A percentile compares a stretch with the other conserved stretches of the same genome.
phyloP scores from a whole-genome alignment of 2,113 vertebrate species.

The Spea bombifrons region DNA sequence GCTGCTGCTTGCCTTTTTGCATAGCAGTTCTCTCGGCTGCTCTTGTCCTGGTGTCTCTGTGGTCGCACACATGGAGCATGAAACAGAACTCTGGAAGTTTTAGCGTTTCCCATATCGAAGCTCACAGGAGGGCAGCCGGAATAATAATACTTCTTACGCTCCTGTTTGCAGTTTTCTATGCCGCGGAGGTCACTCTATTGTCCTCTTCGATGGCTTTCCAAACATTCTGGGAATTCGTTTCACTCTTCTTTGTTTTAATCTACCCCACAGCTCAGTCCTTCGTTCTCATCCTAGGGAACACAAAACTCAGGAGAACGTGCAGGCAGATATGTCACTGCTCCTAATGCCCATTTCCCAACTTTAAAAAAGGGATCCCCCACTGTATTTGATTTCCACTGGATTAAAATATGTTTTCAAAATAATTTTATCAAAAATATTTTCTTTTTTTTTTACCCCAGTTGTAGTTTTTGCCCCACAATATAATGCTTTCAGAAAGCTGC shows the following conservation, averaged over 20 bases:
- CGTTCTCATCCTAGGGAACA: constrained; percentile 48
- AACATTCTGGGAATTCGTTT: constrained; percentile 4
- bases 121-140: constrained; percentile 48
- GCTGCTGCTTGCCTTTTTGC: constrained; percentile 35
- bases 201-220: not conserved
- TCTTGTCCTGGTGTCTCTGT: constrained; percentile 50
- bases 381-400: too few relatives aligned
- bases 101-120: constrained; percentile 48
- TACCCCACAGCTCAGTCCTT: constrained; percentile 48
- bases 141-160: constrained; percentile 46
- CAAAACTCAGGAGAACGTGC: constrained; percentile 48
- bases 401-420: too few relatives aligned
- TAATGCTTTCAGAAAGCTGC: too few relatives aligned
- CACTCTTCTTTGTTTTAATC: constrained; percentile 38
- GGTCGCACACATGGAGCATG: constrained; percentile 45
- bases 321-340: constrained; percentile 9
- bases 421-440: too few relatives aligned
- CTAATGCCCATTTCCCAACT: too few relatives aligned
- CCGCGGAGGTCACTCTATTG: not conserved
- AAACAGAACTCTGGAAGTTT: constrained; percentile 18
- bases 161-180: constrained; percentile 41
- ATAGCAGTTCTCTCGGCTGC: constrained; percentile 27
- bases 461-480: too few relatives aligned
- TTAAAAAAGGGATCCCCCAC: too few relatives aligned
- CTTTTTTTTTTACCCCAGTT: too few relatives aligned